Conservation (phyloP, 2,888 invertebrate species). For the Dorcus hopei region DNA sequence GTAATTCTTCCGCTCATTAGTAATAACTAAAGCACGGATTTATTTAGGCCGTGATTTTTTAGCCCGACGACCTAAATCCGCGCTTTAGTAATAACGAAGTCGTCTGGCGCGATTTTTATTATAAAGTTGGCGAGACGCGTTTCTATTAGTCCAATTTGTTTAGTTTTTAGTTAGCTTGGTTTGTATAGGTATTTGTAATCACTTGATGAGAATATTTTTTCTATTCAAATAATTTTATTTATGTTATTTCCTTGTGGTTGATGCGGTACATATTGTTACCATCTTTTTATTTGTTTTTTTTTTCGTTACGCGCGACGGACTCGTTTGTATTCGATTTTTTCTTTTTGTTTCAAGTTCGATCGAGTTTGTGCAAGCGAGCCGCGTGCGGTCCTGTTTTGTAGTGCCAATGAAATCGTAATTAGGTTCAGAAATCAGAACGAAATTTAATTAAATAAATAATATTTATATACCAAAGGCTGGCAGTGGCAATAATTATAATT, state of each 20-base stretch:
- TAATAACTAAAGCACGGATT: neutral
- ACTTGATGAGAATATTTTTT: constrained; percentile 1
- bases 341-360: too few species aligned
- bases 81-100: neutral
- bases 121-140: neutral
- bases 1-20: too few species aligned
- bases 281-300: neutral
- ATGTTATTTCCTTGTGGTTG: constrained; percentile 2
- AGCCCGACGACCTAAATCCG: too few species aligned
- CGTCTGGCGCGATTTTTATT: neutral
- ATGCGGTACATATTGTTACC: constrained; percentile 21
- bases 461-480: constrained; percentile 40
- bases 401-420: too few species aligned
- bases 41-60: too few species aligned
- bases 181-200: constrained; percentile 6
- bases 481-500: constrained; percentile 42
- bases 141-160: neutral
- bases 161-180: constrained; percentile 2
- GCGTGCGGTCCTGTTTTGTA: too few species aligned
- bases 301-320: neutral
- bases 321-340: neutral
- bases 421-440: neutral
- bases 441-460: neutral
- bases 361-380: too few species aligned
- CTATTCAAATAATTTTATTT: constrained; percentile 8